Evolutionary conservation across 1,140 invertebrate genomes (phyloP), one percentile per base, ranked within the genome.

Genomic region (Delia radicum): DNA sequence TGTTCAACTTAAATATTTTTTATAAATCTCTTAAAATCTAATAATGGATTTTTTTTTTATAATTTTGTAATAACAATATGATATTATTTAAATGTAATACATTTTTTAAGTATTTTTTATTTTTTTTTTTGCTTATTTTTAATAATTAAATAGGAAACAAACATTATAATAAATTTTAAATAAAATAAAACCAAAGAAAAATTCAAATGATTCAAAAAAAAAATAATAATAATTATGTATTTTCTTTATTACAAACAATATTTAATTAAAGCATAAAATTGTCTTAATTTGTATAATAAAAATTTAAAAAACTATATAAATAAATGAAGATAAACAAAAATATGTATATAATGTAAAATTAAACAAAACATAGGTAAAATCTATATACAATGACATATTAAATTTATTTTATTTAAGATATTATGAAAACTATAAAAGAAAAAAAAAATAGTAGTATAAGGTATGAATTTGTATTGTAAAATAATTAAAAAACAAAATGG

Each of bases 321-420:
- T 55, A 24, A 55, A 8, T 24, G 48, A 55, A 55, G 24, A 55
- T 18, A 55, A 55, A 55, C 5, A 24, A 55, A 21, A 55, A 21
- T 55, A 55, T 15, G 12, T 42, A n/a, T n/a, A 8, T 55, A 21
- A 55, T 21, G n/a, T 21, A 21, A 55, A 21, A 55, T 21, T n/a
- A 10, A 55, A 18, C 48, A 55, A 10, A n/a, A 55, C n/a, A 55
- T 55, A 55, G n/a, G 24, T 55, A 55, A 55, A 21, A 8, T 21
- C 48, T 55, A 55, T 55, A 55, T 55, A 55, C 48, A 55, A 55
- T 55, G 48, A 55, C 24, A 55, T 55, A 55, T 55, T 55, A 55
- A 37, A 3, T 37, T 37, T 37, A 37, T 37, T 37, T 10, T 37
- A 13, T 37, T 37, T 37, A 37, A n/a, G n/a, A n/a, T n/a, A n/a